Conservation (phyloP, 2,888 invertebrate genomes). For the Octonoba sinensis region DNA sequence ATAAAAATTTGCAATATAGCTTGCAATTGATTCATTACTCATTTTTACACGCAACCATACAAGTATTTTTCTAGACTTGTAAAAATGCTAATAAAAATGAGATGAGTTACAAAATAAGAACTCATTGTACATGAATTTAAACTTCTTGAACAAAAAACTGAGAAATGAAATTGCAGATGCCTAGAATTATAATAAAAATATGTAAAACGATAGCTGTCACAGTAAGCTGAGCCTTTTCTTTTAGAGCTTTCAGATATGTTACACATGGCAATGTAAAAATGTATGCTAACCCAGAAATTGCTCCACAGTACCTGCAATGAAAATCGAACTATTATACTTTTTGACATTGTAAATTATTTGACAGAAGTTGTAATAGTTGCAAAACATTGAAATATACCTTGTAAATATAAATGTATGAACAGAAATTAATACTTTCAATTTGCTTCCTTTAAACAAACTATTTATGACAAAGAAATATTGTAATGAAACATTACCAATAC, state of each 20-base stretch:
- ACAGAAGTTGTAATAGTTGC: neutral
- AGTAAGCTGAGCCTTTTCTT: conserved; percentile 77
- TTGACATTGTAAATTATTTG: neutral
- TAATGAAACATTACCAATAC: too few relatives aligned
- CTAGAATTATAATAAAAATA: conserved; percentile 78
- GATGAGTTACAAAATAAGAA: neutral
- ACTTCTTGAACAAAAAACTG: conserved; percentile 76
- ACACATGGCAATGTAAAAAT: conserved; percentile 87
- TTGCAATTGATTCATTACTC: conserved; percentile 1
- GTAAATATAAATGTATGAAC: conserved; percentile 7
- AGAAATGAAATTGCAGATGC: conserved; percentile 81
- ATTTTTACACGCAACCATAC: neutral
- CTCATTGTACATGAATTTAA: neutral
- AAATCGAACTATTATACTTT: neutral
- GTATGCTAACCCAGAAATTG: conserved; percentile 87
- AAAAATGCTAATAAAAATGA: too few relatives aligned
- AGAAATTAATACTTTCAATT: too few relatives aligned
- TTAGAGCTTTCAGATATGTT: conserved; percentile 81
- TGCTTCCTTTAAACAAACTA: too few relatives aligned
- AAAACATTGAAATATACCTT: neutral
- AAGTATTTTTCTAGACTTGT: too few relatives aligned
- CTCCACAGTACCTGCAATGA: conserved; percentile 84
- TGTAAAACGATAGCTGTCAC: conserved; percentile 76
- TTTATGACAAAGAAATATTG: too few relatives aligned
- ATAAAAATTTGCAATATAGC: neutral